A percentile compares a stretch with the other conserved stretches of the same genome.
Conservation (phyloP, 92 coral and sea anemone genomes). For the Paragorgia papillata region DNA sequence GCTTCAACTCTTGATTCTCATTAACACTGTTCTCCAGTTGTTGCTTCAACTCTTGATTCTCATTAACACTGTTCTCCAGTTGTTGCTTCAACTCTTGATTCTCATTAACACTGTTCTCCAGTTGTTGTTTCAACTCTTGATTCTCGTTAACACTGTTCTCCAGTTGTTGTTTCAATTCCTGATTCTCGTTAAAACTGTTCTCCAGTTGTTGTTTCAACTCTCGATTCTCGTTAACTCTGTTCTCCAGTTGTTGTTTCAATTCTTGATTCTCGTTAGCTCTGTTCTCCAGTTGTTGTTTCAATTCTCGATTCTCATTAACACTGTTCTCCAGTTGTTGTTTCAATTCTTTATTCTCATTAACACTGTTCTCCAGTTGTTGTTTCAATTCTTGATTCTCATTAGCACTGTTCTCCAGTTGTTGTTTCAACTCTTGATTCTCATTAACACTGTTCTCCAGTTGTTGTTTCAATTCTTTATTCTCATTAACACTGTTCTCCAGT, state of each 20-base stretch:
- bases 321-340: background rate
- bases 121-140: slow-evolving; percentile 27
- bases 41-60: slow-evolving; percentile 17
- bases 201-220: background rate
- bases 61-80: background rate
- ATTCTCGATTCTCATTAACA: background rate
- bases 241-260: background rate
- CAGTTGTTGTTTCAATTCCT: background rate
- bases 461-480: background rate
- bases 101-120: background rate
- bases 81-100: slow-evolving; percentile 7
- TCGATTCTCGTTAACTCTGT: background rate
- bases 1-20: background rate
- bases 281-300: background rate
- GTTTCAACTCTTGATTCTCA: background rate
- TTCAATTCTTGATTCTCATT: background rate
- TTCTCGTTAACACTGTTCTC: slow-evolving; percentile 1
- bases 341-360: background rate
- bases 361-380: background rate
- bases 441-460: background rate
- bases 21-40: background rate
- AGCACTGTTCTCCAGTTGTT: background rate
- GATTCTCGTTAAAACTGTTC: background rate
- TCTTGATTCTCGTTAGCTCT: background rate
- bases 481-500: background rate